Conservation (phyloP, 2,888 invertebrate genomes). For the Celastrina argiolus region DNA sequence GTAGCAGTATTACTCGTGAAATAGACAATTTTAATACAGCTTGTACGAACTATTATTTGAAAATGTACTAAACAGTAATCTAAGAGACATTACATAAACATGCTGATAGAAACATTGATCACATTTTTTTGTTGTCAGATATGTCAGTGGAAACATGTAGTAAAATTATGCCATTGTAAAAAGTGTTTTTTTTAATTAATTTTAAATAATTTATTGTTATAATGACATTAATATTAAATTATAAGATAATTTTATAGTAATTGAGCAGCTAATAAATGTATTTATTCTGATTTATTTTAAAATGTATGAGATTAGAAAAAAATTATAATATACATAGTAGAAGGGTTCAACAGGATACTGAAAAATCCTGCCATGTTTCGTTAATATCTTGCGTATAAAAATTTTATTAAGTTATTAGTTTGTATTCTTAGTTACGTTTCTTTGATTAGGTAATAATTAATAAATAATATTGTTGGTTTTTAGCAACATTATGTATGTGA, state of each 20-base stretch:
- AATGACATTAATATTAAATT: no score
- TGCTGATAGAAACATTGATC: no score
- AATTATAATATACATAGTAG: not conserved
- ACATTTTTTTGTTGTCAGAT: no score
- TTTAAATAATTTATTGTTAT: no score
- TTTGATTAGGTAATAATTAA: not conserved
- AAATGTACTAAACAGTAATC: no score
- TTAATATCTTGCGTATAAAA: not conserved
- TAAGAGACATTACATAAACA: no score
- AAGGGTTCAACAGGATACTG: no score
- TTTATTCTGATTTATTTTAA: not conserved
- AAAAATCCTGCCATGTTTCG: not conserved
- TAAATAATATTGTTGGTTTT: not conserved
- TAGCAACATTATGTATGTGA: not conserved
- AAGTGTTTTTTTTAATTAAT: no score
- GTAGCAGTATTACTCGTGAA: conserved; percentile 58
- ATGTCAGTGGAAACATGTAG: no score
- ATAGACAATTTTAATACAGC: not conserved
- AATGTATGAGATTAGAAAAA: not conserved
- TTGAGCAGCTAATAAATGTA: not conserved
- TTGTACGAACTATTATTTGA: not conserved
- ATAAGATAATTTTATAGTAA: no score
- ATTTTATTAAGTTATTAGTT: not conserved
- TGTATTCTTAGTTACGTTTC: not conserved
- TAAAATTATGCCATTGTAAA: no score